Conservation (phyloP, 2,113 vertebrate genomes). For the Chaetodon trifascialis region DNA sequence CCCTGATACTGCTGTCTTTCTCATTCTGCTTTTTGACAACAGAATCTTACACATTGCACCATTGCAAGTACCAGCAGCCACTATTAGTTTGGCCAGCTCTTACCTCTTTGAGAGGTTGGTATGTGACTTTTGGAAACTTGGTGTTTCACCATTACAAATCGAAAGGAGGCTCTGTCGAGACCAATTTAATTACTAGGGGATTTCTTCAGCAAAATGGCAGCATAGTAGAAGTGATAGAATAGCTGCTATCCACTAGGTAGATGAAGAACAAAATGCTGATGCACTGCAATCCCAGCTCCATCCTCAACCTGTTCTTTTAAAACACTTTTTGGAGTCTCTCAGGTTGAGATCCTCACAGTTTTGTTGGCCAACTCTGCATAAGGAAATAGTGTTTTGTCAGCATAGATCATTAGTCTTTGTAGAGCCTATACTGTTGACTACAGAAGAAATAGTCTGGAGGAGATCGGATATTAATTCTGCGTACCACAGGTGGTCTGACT, state of each 20-base stretch:
- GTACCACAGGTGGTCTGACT: slow-evolving; percentile 41
- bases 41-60: not conserved
- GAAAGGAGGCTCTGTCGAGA: slow-evolving; percentile 44
- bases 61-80: not conserved
- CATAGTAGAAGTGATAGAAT: slow-evolving; percentile 6
- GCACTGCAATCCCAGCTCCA: not conserved
- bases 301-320: slow-evolving; percentile 19
- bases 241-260: not conserved
- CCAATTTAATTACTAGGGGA: slow-evolving; percentile 64
- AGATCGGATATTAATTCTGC: slow-evolving; percentile 7
- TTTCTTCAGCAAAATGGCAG: slow-evolving; percentile 36
- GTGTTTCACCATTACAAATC: slow-evolving; percentile 49
- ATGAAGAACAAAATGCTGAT: slow-evolving; percentile 38
- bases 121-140: slow-evolving; percentile 9
- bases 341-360: slow-evolving; percentile 28
- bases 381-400: slow-evolving; percentile 57
- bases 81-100: slow-evolving; percentile 4
- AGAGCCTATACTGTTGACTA: slow-evolving; percentile 27
- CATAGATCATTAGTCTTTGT: slow-evolving; percentile 64
- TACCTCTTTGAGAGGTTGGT: not conserved
- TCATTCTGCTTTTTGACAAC: not conserved
- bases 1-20: not conserved
- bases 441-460: not conserved
- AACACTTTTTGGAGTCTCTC: slow-evolving; percentile 21
- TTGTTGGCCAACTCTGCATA: slow-evolving; percentile 38